These are phyloP conservation scores for Amblyopsis rosae DNA, from an alignment of 2,113 vertebrate genomes.

Conservation along the genomic window DNA sequence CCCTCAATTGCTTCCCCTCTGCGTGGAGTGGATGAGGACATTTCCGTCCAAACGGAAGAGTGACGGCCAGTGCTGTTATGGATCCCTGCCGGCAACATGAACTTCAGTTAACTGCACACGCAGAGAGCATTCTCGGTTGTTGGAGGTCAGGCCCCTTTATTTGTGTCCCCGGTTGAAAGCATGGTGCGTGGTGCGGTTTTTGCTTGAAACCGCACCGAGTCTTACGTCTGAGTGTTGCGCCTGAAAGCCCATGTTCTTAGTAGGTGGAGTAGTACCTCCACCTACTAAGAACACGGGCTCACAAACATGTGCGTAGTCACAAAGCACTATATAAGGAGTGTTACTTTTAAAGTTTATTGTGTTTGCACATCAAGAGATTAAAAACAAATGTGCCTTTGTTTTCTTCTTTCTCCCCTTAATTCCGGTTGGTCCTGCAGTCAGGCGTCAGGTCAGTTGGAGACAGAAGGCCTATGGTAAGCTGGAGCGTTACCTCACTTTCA, in stretches of 20 bases:
- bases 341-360: no score
- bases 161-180: no score
- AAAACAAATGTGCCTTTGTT: not conserved
- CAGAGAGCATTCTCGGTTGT: conserved; percentile 33
- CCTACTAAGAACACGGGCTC: no score
- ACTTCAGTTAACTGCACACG: conserved; percentile 27
- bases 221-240: no score
- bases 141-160: conserved; percentile 9
- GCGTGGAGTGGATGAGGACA: conserved; percentile 55
- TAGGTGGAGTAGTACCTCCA: no score
- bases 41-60: conserved; percentile 56
- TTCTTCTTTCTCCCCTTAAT: conserved; percentile 16
- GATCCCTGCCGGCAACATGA: conserved; percentile 26
- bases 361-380: no score
- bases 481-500: conserved; percentile 66
- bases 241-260: no score
- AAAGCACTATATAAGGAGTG: no score
- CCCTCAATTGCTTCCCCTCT: conserved; percentile 50
- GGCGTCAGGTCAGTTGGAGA: conserved; percentile 33
- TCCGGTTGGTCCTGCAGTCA: conserved; percentile 21
- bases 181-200: no score
- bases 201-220: no score
- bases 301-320: no score
- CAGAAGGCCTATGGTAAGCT: conserved; percentile 33
- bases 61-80: conserved; percentile 50